Conservation (phyloP, 2,797 vertebrate genomes). For the Sebastes vulpes region DNA sequence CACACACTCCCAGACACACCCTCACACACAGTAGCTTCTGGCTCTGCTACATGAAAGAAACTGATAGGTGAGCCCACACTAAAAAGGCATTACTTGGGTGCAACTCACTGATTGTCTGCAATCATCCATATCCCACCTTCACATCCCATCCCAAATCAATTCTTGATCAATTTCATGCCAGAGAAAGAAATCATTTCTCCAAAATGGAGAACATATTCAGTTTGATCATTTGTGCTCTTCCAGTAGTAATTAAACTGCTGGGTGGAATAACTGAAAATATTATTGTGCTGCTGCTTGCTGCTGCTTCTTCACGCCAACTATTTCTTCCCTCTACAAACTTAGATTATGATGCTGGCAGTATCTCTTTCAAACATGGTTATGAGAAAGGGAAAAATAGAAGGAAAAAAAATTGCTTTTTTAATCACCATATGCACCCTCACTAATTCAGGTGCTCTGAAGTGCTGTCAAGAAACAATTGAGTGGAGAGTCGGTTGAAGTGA, state of each 20-base stretch:
- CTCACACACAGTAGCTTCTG: constrained; percentile 13
- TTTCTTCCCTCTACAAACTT: constrained; percentile 39
- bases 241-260: constrained; percentile 68
- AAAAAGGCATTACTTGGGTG: constrained; percentile 48
- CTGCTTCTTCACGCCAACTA: constrained; percentile 30
- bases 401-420: constrained; percentile 60
- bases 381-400: constrained; percentile 13
- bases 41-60: constrained; percentile 42
- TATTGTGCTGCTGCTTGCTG: constrained; percentile 26
- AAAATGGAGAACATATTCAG: constrained; percentile 70
- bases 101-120: constrained; percentile 69
- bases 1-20: constrained; percentile 2
- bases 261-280: constrained; percentile 57
- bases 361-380: constrained; percentile 48
- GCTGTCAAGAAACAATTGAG: constrained; percentile 86
- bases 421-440: constrained; percentile 78
- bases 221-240: constrained; percentile 69
- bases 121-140: constrained; percentile 62
- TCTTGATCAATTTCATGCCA: constrained; percentile 79
- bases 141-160: constrained; percentile 77
- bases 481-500: constrained; percentile 82
- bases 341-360: constrained; percentile 36
- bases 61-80: constrained; percentile 39
- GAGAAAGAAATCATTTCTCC: constrained; percentile 70
- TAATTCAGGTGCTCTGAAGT: constrained; percentile 83